Base-by-base conservation (phyloP, 2,888 invertebrate species). In the Eupithecia subfuscata region DNA sequence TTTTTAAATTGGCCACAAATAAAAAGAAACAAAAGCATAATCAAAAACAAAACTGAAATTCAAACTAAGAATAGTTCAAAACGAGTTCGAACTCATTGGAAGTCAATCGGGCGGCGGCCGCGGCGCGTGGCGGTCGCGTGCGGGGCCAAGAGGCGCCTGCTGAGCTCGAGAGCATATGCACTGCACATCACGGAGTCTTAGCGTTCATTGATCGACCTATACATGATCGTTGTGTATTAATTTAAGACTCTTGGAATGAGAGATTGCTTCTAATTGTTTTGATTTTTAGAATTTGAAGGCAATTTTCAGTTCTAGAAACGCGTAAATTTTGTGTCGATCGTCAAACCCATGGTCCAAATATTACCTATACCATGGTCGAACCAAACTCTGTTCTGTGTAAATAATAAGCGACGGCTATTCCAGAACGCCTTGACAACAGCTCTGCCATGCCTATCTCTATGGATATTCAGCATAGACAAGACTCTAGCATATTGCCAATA, bases 161-260 rank as follows among this genome's bases (percentile, higher is more conserved):
- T 89, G 93, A 74, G 91, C 81, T 92, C 86, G 85, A 92, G 93
- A 90, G 91, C 93, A 93, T 93, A 93, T 93, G 92, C 90, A 82
- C 75, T 71, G 78, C n/a, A 73, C 70, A 74, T 78, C 74, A 75
- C 77, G 74, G 56, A 76, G 71, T 75, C 71, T 43, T 69, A 63
- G 56, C 69, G 74, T 79, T 40, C 65, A 65, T 14, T 74, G 65
- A 78, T 77, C 34, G 64, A 60, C 25, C 12, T 34, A 18, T 22
- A 18, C 34, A 64, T 9, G 60, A 60, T 25, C 12, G 12, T 60
- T 64, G 64, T 64, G 34, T 64, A 68, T 16, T 68, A 43, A 68
- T 68, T 74, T 68, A 70, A 68, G 22, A 76, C 77, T 78, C 70
- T 45, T 72, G 16, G 63, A 22, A 56, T 18, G 11, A 1, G 3